Conservation (phyloP, 2,888 invertebrate species). For the Erpobdella octoculata region DNA sequence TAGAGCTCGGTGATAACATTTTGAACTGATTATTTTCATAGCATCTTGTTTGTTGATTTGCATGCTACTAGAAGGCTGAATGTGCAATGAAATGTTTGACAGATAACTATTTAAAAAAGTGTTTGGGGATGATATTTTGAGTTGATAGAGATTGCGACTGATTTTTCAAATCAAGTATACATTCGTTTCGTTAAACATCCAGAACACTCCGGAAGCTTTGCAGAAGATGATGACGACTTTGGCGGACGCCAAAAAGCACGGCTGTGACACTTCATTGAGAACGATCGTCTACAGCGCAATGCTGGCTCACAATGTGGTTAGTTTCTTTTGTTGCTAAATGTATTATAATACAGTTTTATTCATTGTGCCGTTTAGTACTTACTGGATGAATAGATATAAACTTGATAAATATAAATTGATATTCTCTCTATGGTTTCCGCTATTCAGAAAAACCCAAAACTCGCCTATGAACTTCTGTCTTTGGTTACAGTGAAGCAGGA, state of each 20-base stretch:
- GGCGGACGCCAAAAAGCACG: background rate
- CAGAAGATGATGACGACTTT: background rate
- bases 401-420: no score
- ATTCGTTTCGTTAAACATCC: constrained; percentile 3
- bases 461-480: constrained; percentile 21
- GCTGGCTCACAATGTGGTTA: constrained; percentile 29
- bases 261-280: constrained; percentile 12
- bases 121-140: no score
- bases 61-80: no score
- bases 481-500: background rate
- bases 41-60: no score
- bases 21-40: no score
- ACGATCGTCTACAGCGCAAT: constrained; percentile 21
- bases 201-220: constrained; percentile 26
- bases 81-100: no score
- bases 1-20: no score
- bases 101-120: no score
- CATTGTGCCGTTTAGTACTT: background rate
- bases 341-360: background rate
- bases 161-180: background rate
- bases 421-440: no score
- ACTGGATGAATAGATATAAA: no score
- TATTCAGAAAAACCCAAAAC: constrained; percentile 17
- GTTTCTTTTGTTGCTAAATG: background rate
- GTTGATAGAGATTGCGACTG: no score